These are phyloP conservation scores for Leptinotarsa tumamoca DNA, from an alignment of 2,888 invertebrate genomes.

Conservation along the genomic window DNA sequence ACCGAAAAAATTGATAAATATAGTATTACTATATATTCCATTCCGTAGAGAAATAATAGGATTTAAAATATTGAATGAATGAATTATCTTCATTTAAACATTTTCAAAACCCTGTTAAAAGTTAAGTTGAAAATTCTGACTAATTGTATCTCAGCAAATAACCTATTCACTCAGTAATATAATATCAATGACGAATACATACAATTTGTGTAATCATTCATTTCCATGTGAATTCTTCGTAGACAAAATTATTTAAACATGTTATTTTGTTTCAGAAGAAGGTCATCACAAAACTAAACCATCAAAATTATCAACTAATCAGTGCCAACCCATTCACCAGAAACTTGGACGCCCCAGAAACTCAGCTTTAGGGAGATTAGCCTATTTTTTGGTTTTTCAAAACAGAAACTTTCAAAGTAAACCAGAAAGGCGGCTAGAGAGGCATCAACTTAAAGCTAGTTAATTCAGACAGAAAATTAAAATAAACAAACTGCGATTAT, in stretches of 20 bases:
- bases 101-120: no score
- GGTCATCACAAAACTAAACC: conserved; percentile 4
- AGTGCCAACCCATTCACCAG: not conserved
- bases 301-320: not conserved
- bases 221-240: no score
- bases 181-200: no score
- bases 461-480: conserved; percentile 29
- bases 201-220: not conserved
- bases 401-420: conserved; percentile 7
- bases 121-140: no score
- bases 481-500: conserved; percentile 34
- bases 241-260: not conserved
- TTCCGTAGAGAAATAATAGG: no score
- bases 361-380: not conserved
- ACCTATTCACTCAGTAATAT: no score
- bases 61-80: no score
- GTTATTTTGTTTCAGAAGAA: conserved; percentile 9
- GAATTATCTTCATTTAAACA: no score
- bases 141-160: no score
- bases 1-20: no score
- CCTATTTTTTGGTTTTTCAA: conserved; percentile 11
- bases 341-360: conserved; percentile 12
- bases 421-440: not conserved
- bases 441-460: not conserved
- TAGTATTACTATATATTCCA: no score